These are phyloP conservation scores for Phoxinus phoxinus DNA, from an alignment of 2,113 vertebrate species.

Conservation along the genomic window DNA sequence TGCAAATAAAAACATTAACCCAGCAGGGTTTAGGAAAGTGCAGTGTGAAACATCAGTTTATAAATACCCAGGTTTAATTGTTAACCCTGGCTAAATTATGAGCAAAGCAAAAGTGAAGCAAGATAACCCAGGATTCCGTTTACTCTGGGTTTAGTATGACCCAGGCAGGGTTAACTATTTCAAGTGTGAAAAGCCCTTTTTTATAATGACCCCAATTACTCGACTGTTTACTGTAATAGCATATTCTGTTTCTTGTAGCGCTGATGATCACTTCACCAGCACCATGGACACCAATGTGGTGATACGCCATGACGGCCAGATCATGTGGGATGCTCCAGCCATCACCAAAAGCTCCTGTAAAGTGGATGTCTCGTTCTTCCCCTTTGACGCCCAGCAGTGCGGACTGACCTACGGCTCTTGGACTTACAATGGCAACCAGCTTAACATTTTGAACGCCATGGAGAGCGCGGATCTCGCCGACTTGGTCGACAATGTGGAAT, in stretches of 20 bases:
- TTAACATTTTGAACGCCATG: slow-evolving; percentile 81
- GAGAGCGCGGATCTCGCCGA: slow-evolving; percentile 80
- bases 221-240: background rate
- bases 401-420: slow-evolving; percentile 91
- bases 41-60: no score
- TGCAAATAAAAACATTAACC: no score
- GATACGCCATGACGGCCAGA: slow-evolving; percentile 81
- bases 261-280: slow-evolving; percentile 80
- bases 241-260: slow-evolving; percentile 70
- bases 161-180: no score
- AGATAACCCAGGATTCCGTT: no score
- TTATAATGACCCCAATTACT: background rate
- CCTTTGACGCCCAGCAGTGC: slow-evolving; percentile 87
- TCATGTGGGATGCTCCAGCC: slow-evolving; percentile 88
- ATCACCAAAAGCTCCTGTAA: slow-evolving; percentile 93
- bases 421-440: slow-evolving; percentile 90
- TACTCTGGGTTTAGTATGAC: no score
- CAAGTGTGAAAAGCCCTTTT: no score
- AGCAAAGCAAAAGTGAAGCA: no score
- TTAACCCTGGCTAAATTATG: no score
- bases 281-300: slow-evolving; percentile 91
- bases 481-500: slow-evolving; percentile 91
- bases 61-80: no score
- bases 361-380: slow-evolving; percentile 91
- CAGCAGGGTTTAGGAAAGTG: no score